Percentiles rank a stretch among this genome's conserved stretches.
phyloP scores from a whole-genome alignment of 1,140 invertebrate species.

The Amphibalanus amphitrite region DNA sequence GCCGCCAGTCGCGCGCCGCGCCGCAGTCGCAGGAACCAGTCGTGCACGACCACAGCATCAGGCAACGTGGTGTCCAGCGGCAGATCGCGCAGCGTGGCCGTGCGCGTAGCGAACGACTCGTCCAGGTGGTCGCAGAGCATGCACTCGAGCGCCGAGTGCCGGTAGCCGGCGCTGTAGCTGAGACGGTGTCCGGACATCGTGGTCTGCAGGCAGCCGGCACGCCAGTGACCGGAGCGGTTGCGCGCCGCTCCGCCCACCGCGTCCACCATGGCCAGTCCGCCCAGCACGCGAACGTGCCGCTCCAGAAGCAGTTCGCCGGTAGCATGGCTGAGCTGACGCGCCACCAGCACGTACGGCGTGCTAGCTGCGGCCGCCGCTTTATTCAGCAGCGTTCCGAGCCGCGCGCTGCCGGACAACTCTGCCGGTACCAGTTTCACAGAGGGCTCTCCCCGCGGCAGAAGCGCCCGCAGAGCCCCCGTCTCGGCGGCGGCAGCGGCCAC shows the following conservation, averaged over 20 bases:
- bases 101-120: conserved; percentile 21
- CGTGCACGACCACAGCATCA: conserved; percentile 18
- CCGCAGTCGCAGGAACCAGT: conserved; percentile 22
- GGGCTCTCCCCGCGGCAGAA: conserved; percentile 19
- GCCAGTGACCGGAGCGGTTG: conserved; percentile 22
- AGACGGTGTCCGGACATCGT: conserved; percentile 21
- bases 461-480: conserved; percentile 7
- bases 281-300: conserved; percentile 21
- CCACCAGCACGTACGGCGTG: conserved; percentile 23
- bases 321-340: conserved; percentile 18
- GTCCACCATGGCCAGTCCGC: conserved; percentile 11
- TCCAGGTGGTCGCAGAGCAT: conserved; percentile 23
- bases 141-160: conserved; percentile 21
- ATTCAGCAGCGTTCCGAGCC: conserved; percentile 18
- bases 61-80: conserved; percentile 16
- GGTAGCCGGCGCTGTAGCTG: conserved; percentile 21
- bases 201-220: conserved; percentile 22
- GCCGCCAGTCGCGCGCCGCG: conserved; percentile 12
- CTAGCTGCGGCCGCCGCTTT: conserved; percentile 13
- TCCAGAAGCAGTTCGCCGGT: conserved; percentile 19
- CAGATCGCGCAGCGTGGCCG: conserved; percentile 12
- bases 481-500: neutral
- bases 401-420: conserved; percentile 15
- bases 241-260: conserved; percentile 21
- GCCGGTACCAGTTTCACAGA: conserved; percentile 17